Percentiles rank a stretch among this genome's conserved stretches.
Conservation (phyloP, 2,888 invertebrate species). For the Prosapia bicincta region DNA sequence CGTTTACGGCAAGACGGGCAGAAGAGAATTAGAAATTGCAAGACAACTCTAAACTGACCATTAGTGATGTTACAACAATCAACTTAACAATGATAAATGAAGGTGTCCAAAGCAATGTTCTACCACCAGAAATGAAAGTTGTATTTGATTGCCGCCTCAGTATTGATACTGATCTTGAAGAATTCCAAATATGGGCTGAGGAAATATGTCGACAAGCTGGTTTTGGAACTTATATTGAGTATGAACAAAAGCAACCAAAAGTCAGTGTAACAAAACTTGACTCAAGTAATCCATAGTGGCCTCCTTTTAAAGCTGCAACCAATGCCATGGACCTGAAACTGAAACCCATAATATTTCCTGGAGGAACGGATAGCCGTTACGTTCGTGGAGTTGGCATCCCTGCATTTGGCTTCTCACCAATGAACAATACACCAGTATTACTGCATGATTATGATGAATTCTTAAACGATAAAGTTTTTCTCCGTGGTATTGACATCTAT, state of each 20-base stretch:
- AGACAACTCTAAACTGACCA: slow-evolving; percentile 59
- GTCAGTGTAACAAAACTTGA: slow-evolving; percentile 62
- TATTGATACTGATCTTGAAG: slow-evolving; percentile 56
- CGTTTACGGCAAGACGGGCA: slow-evolving; percentile 66
- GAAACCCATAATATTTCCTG: slow-evolving; percentile 76
- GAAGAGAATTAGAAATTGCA: slow-evolving; percentile 64
- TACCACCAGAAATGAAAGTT: slow-evolving; percentile 75
- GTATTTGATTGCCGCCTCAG: slow-evolving; percentile 73
- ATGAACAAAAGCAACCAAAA: slow-evolving; percentile 58
- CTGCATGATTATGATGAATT: slow-evolving; percentile 92
- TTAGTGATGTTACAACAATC: slow-evolving; percentile 84
- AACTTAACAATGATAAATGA: slow-evolving; percentile 78
- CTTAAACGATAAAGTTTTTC: slow-evolving; percentile 69
- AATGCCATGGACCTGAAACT: slow-evolving; percentile 61
- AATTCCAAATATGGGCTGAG: slow-evolving; percentile 62
- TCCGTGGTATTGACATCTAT: slow-evolving; percentile 80
- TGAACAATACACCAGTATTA: slow-evolving; percentile 77
- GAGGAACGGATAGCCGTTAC: slow-evolving; percentile 86
- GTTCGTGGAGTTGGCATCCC: slow-evolving; percentile 73
- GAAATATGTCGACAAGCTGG: slow-evolving; percentile 64
- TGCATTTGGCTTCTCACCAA: slow-evolving; percentile 88
- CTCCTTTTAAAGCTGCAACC: slow-evolving; percentile 61
- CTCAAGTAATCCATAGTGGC: slow-evolving; percentile 66
- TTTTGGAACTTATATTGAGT: slow-evolving; percentile 62
- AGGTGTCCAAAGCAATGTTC: slow-evolving; percentile 87